phyloP scores from a whole-genome alignment of 53 echinoderm and acorn worm species.

The Mesocentrotus franciscanus region DNA sequence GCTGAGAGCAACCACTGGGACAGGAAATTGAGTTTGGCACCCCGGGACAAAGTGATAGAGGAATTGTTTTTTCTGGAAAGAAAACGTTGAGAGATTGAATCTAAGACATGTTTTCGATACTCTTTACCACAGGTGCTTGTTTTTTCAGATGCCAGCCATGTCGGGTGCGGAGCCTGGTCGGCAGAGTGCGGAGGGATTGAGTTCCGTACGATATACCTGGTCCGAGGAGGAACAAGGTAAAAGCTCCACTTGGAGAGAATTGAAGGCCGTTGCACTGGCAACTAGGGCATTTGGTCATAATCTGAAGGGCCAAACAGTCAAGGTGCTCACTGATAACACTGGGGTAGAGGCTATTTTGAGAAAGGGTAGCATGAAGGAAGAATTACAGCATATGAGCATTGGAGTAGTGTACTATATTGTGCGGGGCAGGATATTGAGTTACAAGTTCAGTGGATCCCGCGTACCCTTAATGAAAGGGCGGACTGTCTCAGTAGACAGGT shows the following conservation, averaged over 20 bases:
- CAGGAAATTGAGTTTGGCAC: too few species aligned
- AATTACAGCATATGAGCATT: slow-evolving; percentile 50
- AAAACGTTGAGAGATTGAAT: neutral
- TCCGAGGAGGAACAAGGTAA: neutral
- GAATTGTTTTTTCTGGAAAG: too few species aligned
- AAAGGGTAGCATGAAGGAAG: slow-evolving; percentile 24
- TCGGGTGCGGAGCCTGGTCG: neutral
- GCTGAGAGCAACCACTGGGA: too few species aligned
- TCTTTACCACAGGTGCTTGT: neutral
- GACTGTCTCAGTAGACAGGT: slow-evolving; percentile 14
- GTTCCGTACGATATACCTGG: slow-evolving; percentile 29
- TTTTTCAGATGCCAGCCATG: neutral
- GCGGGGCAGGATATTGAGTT: neutral
- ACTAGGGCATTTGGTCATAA: neutral
- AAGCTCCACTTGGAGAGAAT: slow-evolving; percentile 68
- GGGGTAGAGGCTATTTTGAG: slow-evolving; percentile 27
- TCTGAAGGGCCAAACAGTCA: neutral
- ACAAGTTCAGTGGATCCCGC: neutral
- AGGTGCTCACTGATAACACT: too few species aligned
- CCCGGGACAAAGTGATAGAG: too few species aligned
- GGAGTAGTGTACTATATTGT: neutral
- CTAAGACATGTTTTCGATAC: neutral
- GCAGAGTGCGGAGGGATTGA: slow-evolving; percentile 9
- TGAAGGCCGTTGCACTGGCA: slow-evolving; percentile 47
- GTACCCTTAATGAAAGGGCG: neutral